These are phyloP conservation scores for Tetrapedia diversipes DNA, from an alignment of 2,888 invertebrate species.

Conservation along the genomic window DNA sequence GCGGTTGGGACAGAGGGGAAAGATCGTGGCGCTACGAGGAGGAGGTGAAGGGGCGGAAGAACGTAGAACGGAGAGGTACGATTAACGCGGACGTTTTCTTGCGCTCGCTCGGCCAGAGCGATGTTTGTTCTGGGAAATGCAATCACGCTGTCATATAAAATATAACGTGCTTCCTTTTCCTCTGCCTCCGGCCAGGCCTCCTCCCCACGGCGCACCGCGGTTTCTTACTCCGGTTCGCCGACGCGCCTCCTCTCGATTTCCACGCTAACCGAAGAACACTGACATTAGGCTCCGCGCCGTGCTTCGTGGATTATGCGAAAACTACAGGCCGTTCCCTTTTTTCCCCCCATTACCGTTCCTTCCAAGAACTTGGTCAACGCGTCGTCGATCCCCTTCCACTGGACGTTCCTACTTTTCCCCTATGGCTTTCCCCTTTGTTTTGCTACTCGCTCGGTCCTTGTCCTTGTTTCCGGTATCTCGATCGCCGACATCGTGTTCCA, in stretches of 20 bases:
- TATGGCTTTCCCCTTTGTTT: slow-evolving; percentile 22
- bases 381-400: no score
- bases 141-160: slow-evolving; percentile 76
- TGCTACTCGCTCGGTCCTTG: no score
- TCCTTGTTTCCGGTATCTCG: no score
- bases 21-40: not conserved
- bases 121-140: slow-evolving; percentile 78
- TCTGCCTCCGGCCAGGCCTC: slow-evolving; percentile 27
- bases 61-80: slow-evolving; percentile 47
- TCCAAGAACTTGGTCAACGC: slow-evolving; percentile 40
- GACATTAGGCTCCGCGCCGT: slow-evolving; percentile 59
- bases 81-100: slow-evolving; percentile 73
- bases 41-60: not conserved
- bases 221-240: slow-evolving; percentile 35
- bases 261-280: slow-evolving; percentile 61
- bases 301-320: slow-evolving; percentile 66
- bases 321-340: slow-evolving; percentile 51
- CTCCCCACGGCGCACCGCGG: slow-evolving; percentile 11
- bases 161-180: slow-evolving; percentile 72
- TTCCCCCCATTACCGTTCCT: slow-evolving; percentile 48
- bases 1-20: not conserved
- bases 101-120: slow-evolving; percentile 63
- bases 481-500: no score
- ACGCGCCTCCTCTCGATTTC: slow-evolving; percentile 63
- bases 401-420: slow-evolving; percentile 13